Conservation (phyloP, 2,113 vertebrate species). For the Pedetes capensis region DNA sequence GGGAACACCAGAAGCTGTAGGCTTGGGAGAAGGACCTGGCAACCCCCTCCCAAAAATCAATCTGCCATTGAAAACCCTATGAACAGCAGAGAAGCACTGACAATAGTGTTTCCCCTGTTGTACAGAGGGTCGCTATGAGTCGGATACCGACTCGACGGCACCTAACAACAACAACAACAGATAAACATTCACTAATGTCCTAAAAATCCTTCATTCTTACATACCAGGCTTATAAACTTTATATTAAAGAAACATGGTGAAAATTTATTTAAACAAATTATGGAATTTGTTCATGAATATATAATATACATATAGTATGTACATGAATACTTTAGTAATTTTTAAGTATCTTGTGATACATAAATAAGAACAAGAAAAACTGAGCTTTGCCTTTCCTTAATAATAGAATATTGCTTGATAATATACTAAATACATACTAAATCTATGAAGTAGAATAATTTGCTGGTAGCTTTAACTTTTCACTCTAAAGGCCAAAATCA, state of each 20-base stretch:
- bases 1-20: no score
- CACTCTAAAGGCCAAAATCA: conserved; percentile 6
- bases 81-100: no score
- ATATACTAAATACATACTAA: neutral
- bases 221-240: neutral
- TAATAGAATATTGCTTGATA: neutral
- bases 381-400: neutral
- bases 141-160: no score
- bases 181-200: neutral
- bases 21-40: no score
- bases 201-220: conserved; percentile 1
- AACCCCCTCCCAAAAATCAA: no score
- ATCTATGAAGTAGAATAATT: neutral
- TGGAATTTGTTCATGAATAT: neutral
- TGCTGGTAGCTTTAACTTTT: neutral
- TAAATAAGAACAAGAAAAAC: neutral
- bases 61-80: no score
- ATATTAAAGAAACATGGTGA: neutral
- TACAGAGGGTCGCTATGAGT: no score
- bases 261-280: conserved; percentile 29
- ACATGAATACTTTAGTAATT: neutral
- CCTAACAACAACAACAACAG: no score
- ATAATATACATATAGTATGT: neutral
- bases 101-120: no score
- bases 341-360: neutral